These are phyloP conservation scores for Otolemur crassicaudatus DNA, from an alignment of 2,797 vertebrate genomes.

Conservation along the genomic window DNA sequence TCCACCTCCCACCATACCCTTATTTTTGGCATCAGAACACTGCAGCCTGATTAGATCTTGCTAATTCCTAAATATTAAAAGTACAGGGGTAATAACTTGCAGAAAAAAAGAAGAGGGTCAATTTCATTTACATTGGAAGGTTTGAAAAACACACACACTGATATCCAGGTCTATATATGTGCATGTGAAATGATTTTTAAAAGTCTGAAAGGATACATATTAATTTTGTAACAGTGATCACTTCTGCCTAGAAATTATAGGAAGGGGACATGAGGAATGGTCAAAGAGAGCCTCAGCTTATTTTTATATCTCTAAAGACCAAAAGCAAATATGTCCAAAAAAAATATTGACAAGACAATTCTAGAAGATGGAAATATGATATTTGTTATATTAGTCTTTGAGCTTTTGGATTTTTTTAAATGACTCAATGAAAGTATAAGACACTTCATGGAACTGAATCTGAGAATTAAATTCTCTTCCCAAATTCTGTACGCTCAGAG, in stretches of 20 bases:
- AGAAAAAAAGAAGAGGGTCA: neutral
- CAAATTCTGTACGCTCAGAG: neutral
- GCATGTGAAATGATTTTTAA: neutral
- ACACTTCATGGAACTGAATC: neutral
- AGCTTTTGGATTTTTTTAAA: neutral
- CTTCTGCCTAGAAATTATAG: neutral
- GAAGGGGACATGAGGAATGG: neutral
- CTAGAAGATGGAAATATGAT: neutral
- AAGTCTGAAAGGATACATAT: neutral
- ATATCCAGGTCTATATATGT: neutral
- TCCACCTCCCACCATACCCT: neutral
- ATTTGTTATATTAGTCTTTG: neutral
- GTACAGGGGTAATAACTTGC: neutral
- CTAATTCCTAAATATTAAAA: neutral
- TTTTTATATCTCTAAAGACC: neutral
- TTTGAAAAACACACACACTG: neutral
- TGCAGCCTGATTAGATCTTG: neutral
- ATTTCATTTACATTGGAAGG: neutral
- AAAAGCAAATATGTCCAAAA: neutral
- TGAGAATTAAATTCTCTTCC: neutral
- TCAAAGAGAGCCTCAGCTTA: neutral
- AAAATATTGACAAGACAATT: neutral
- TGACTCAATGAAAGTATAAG: neutral
- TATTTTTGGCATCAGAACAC: neutral
- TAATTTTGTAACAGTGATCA: neutral